A percentile compares a stretch with the other conserved stretches of the same genome.
phyloP scores from a whole-genome alignment of 2,797 vertebrate species.

The Enteromius viviparus region DNA sequence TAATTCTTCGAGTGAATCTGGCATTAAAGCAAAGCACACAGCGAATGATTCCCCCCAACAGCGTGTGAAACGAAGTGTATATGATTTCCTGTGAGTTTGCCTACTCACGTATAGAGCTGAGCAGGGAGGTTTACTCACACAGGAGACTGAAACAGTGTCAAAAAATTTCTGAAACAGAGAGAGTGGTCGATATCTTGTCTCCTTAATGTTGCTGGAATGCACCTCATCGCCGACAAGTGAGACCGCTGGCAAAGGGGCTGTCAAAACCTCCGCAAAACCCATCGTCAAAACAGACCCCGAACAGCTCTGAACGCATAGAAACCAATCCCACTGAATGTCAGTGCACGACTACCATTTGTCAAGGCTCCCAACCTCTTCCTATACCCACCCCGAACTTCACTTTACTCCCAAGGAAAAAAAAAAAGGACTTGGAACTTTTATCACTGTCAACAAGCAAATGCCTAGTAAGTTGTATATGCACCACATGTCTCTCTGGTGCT shows the following conservation, averaged over 20 bases:
- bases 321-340: conserved; percentile 39
- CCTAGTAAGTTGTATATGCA: conserved; percentile 53
- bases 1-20: background rate
- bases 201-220: conserved; percentile 42
- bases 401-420: conserved; percentile 62
- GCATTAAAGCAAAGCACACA: background rate
- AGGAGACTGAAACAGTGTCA: conserved; percentile 43
- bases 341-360: conserved; percentile 38
- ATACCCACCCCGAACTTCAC: conserved; percentile 14
- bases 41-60: background rate
- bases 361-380: conserved; percentile 37
- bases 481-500: conserved; percentile 36
- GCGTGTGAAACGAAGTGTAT: conserved; percentile 14
- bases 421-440: conserved; percentile 60
- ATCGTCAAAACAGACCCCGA: conserved; percentile 65
- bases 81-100: conserved; percentile 9
- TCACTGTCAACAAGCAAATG: conserved; percentile 67
- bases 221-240: conserved; percentile 36
- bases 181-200: conserved; percentile 48
- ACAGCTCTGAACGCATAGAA: conserved; percentile 42
- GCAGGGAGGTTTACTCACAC: conserved; percentile 31
- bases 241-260: conserved; percentile 66
- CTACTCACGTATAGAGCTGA: conserved; percentile 23
- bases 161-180: conserved; percentile 15
- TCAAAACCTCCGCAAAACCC: conserved; percentile 64